Evolutionary conservation across 2,888 invertebrate species (phyloP).

Genomic region (Tridacna crocea): DNA sequence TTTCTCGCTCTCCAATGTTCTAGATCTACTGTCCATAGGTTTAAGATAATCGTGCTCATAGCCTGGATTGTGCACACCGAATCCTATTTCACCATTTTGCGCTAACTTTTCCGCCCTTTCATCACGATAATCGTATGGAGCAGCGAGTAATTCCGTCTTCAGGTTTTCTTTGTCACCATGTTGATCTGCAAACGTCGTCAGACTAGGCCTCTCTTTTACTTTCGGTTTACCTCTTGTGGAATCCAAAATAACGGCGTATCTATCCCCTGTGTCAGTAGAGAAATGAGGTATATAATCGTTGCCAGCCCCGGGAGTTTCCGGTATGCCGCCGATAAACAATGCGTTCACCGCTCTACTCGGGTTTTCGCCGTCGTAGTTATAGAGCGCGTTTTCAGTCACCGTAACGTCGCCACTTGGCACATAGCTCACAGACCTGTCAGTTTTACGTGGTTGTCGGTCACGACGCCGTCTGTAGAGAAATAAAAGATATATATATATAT

Average conservation of each 20-base stretch:
- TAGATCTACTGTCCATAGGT: constrained; percentile 23
- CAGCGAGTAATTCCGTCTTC: not conserved
- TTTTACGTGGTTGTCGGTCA: constrained; percentile 1
- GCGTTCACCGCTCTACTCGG: constrained; percentile 50
- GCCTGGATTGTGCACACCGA: constrained; percentile 36
- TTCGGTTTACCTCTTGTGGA: constrained; percentile 21
- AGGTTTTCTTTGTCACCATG: not conserved
- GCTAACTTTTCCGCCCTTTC: not conserved
- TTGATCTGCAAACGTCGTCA: constrained; percentile 22
- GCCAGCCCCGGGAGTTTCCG: constrained; percentile 36
- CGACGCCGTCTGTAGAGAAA: constrained; percentile 19
- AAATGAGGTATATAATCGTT: constrained; percentile 42
- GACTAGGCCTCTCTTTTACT: constrained; percentile 44
- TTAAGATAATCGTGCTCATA: constrained; percentile 35
- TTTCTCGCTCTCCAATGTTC: constrained; percentile 6
- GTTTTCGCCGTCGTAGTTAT: constrained; percentile 52
- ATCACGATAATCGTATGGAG: constrained; percentile 12
- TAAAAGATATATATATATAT: not conserved
- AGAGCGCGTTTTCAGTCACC: constrained; percentile 54
- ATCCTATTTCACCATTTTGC: constrained; percentile 13
- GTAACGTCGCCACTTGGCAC: constrained; percentile 46
- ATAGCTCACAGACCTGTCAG: constrained; percentile 37
- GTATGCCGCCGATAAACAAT: constrained; percentile 57
- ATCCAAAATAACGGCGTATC: constrained; percentile 40
- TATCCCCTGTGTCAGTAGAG: constrained; percentile 43